Evolutionary conservation across 2,888 invertebrate genomes (phyloP), one percentile per base, ranked within the genome.

Genomic region (Sepiola atlantica): DNA sequence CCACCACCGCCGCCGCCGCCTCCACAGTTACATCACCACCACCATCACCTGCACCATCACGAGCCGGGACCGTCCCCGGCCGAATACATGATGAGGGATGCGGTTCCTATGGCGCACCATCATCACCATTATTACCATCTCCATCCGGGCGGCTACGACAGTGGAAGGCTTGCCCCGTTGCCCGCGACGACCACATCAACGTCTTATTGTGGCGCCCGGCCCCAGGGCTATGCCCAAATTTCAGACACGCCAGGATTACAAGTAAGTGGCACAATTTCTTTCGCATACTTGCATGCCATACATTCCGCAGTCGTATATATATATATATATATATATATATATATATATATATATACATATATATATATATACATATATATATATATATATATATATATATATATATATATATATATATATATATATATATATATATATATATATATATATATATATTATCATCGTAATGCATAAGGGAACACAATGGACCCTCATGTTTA

Each of bases 121-220:
- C 92, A 92, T 28, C 92, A 92, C 54, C 92, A 92, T 55, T 92
- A 92, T 55, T 92, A 92, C n/a, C 92, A 92, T 55, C 92, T 55
- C 45, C 92, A 92, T 54, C 55, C 92, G 54, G 28, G 54, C 32
- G 92, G 55, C 54, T 92, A 92, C 54, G 92, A 92, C 28, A 45
- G 54, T 18, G 77, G 77, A 77, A 77, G 77, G 77, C 77, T 77
- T 77, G 92, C 92, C 92, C 45, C n/a, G 55, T 55, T 92, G 55
- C 54, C 55, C 28, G 55, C 54, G n/a, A 54, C 92, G 16, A 55
- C 92, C 18, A 45, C 92, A n/a, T 77, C 77, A n/a, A 54, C 92
- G 54, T 55, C 45, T 55, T 92, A 92, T 32, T 92, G 92, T 45
- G 92, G 92, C 0, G 92, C 92, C 45, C 45, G 92, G 16, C 92